These are phyloP conservation scores for Choristoneura rosaceana DNA, from an alignment of 2,888 invertebrate genomes.

Conservation along the genomic window DNA sequence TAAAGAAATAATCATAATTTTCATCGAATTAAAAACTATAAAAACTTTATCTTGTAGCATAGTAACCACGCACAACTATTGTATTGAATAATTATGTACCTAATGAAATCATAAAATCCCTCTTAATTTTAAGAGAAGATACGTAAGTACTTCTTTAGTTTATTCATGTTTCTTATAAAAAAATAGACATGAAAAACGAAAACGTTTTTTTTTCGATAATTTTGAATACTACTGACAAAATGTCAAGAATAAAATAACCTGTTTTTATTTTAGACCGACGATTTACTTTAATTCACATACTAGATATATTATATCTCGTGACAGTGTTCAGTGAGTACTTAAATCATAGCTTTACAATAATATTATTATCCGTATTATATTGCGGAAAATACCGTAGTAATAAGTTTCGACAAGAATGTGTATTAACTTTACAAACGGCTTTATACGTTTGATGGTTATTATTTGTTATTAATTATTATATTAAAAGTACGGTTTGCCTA, in stretches of 20 bases:
- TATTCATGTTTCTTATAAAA: too few species aligned
- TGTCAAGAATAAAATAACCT: neutral
- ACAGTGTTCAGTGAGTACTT: constrained; percentile 60
- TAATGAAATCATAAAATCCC: neutral
- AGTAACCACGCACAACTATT: neutral
- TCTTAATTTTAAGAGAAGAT: too few species aligned
- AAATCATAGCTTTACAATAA: constrained; percentile 45
- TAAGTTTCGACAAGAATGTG: constrained; percentile 11
- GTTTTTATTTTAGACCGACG: too few species aligned
- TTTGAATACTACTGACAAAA: neutral
- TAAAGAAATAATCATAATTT: neutral
- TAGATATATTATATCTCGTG: constrained; percentile 17
- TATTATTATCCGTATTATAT: constrained; percentile 27
- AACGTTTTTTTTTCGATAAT: too few species aligned
- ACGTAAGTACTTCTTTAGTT: too few species aligned
- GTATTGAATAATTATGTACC: neutral
- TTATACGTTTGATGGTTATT: neutral
- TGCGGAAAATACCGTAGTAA: constrained; percentile 20
- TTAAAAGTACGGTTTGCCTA: constrained; percentile 20
- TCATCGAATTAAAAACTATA: neutral
- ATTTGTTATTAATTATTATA: constrained; percentile 8
- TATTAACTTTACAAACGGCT: constrained; percentile 6
- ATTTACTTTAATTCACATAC: too few species aligned
- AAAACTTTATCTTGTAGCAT: neutral
- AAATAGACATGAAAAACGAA: too few species aligned